These are phyloP conservation scores for Anolis apletophallus DNA, from an alignment of 2,797 vertebrate species.

Conservation along the genomic window DNA sequence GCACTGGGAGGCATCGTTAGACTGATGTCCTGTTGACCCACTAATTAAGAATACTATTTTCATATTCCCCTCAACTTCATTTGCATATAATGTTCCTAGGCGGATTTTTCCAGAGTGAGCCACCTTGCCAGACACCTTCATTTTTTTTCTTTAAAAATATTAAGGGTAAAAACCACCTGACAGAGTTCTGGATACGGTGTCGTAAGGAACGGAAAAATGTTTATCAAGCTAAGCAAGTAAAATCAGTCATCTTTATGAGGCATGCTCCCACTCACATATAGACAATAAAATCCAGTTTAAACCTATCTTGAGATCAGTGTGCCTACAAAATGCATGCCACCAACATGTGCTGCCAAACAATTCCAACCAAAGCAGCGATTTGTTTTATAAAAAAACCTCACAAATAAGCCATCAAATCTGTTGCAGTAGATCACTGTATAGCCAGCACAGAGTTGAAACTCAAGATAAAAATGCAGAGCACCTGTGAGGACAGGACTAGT, in stretches of 20 bases:
- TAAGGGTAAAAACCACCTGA: neutral
- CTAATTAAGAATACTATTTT: neutral
- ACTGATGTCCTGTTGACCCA: neutral
- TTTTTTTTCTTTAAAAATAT: neutral
- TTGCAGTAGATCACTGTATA: too few relatives aligned
- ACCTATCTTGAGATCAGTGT: too few relatives aligned
- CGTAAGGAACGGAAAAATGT: neutral
- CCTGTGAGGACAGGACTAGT: too few relatives aligned
- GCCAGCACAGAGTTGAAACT: too few relatives aligned
- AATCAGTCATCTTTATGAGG: neutral
- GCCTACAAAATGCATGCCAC: too few relatives aligned
- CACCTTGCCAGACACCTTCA: neutral
- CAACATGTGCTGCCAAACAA: too few relatives aligned
- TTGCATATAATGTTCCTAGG: neutral
- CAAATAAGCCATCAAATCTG: too few relatives aligned
- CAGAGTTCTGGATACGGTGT: neutral
- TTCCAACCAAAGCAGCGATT: too few relatives aligned
- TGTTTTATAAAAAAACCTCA: too few relatives aligned
- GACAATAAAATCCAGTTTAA: too few relatives aligned
- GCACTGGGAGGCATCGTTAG: neutral
- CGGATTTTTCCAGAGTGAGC: neutral
- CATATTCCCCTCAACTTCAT: neutral
- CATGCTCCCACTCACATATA: too few relatives aligned
- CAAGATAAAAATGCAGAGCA: too few relatives aligned
- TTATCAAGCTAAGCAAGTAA: neutral